These are phyloP conservation scores for Montipora foliosa DNA, from an alignment of 64 coral and sea anemone species.

Conservation along the genomic window DNA sequence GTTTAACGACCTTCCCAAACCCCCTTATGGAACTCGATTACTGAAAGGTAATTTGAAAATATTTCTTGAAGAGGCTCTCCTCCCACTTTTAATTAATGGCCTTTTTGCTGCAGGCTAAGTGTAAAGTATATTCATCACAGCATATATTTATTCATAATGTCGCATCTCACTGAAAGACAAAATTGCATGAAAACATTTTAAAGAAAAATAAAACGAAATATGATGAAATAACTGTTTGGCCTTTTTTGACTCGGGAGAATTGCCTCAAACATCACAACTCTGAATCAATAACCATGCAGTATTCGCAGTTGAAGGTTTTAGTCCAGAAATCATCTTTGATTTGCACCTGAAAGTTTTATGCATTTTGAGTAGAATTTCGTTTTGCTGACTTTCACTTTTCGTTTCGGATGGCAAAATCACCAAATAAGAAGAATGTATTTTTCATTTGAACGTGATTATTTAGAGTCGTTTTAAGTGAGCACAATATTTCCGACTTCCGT, in stretches of 20 bases:
- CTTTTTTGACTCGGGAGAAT: neutral
- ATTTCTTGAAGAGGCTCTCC: no score
- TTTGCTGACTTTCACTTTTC: neutral
- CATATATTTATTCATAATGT: neutral
- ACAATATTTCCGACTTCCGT: constrained; percentile 22
- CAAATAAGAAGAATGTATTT: neutral
- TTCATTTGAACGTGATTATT: neutral
- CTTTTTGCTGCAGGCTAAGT: no score
- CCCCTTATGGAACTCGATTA: no score
- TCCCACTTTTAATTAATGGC: no score
- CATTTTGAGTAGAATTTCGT: neutral
- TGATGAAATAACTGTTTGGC: neutral
- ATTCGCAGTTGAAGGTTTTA: neutral
- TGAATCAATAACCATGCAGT: neutral
- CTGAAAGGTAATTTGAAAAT: no score
- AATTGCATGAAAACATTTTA: neutral
- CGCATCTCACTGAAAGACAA: neutral
- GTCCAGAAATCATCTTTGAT: no score
- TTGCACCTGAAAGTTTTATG: no score
- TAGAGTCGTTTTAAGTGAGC: neutral
- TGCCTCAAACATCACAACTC: neutral
- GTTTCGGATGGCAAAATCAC: neutral
- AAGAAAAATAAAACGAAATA: neutral
- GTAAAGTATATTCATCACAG: no score
- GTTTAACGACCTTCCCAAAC: no score